Percentiles rank a stretch among this genome's conserved stretches.
phyloP scores from a whole-genome alignment of 2,888 invertebrate genomes.

The Trissolcus brochymenae region DNA sequence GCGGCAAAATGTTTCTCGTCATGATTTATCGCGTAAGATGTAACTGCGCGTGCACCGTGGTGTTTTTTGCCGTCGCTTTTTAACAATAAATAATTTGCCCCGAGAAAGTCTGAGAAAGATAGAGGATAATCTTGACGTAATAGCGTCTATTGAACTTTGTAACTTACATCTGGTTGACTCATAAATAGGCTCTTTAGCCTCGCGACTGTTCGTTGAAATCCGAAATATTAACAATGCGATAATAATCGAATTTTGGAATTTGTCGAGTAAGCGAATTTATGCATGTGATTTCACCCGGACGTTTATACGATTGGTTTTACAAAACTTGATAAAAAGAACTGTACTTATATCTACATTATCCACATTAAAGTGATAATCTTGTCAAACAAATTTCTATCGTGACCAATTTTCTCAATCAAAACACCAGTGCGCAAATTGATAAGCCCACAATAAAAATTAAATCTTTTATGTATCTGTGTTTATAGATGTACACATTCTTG shows the following conservation, averaged over 20 bases:
- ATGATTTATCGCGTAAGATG: constrained; percentile 19
- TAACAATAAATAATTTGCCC: constrained; percentile 34
- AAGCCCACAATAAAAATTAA: no score
- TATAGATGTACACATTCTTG: no score
- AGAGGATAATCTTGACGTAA: constrained; percentile 40
- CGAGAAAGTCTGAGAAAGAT: constrained; percentile 19
- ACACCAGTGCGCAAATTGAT: no score
- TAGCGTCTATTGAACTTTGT: constrained; percentile 47
- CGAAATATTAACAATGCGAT: constrained; percentile 9
- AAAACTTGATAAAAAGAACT: no score
- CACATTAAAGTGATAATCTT: no score
- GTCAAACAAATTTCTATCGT: no score
- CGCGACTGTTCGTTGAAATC: constrained; percentile 12
- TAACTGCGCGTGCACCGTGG: not conserved
- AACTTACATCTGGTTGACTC: constrained; percentile 45
- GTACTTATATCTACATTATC: no score
- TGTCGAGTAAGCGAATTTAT: no score
- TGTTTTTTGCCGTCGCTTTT: constrained; percentile 18
- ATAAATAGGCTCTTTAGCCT: constrained; percentile 33
- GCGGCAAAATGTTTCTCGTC: constrained; percentile 4
- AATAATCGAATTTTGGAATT: not conserved
- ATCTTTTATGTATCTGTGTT: no score
- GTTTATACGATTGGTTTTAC: no score
- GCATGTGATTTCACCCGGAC: no score
- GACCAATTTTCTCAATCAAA: no score